Conservation (phyloP, 2,888 invertebrate genomes). For the Myathropa florea region DNA sequence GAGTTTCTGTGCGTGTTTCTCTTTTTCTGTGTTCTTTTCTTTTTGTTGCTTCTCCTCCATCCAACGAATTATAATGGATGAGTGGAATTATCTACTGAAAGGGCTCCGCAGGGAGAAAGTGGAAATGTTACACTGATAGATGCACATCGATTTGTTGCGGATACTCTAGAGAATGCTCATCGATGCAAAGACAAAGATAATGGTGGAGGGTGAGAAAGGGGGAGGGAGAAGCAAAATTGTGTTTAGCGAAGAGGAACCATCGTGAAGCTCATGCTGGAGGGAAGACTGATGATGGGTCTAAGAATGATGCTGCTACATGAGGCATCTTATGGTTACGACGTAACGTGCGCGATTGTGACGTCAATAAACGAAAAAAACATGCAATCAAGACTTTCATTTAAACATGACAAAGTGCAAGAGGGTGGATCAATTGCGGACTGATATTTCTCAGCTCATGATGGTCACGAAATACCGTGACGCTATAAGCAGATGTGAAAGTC, state of each 20-base stretch:
- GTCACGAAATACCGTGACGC: too few relatives aligned
- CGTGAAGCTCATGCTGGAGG: too few relatives aligned
- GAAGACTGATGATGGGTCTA: too few relatives aligned
- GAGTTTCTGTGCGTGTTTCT: neutral
- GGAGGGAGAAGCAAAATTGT: neutral
- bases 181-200: neutral
- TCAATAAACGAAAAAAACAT: too few relatives aligned
- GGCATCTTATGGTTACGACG: too few relatives aligned
- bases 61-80: neutral
- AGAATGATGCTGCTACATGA: too few relatives aligned
- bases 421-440: too few relatives aligned
- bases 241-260: neutral
- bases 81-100: slow-evolving; percentile 25
- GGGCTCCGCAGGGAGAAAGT: slow-evolving; percentile 14
- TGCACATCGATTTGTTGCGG: neutral
- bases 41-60: neutral
- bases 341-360: too few relatives aligned
- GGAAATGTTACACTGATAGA: neutral
- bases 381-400: too few relatives aligned
- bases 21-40: neutral
- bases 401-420: too few relatives aligned
- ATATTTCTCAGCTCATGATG: too few relatives aligned
- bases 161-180: neutral
- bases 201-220: neutral
- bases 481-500: too few relatives aligned